These are phyloP conservation scores for Ceryle rudis DNA, from an alignment of 2,797 vertebrate species.

Conservation along the genomic window DNA sequence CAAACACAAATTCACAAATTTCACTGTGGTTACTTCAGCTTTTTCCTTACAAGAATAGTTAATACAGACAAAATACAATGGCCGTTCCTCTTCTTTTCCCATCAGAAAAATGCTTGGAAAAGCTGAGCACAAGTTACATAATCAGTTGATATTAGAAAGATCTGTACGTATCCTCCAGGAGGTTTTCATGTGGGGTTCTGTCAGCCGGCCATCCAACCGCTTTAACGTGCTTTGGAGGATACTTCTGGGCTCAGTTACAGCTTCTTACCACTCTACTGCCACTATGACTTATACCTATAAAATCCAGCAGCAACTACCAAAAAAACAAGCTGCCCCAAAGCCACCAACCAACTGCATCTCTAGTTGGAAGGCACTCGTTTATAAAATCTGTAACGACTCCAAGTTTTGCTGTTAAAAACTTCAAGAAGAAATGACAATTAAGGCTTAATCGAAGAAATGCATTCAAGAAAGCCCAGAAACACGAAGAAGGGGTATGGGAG, in stretches of 20 bases:
- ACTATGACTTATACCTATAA: not conserved
- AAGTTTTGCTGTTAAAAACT: not conserved
- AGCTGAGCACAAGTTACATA: not conserved
- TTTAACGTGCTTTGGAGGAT: not conserved
- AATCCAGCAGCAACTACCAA: not conserved
- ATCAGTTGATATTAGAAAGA: too few relatives aligned
- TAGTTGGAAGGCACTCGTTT: not conserved
- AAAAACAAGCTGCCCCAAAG: not conserved
- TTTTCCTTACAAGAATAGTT: not conserved
- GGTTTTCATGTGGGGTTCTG: accelerated
- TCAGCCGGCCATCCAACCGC: not conserved
- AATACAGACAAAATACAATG: not conserved
- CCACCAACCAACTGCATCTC: not conserved
- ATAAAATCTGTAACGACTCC: accelerated
- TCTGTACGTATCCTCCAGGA: too few relatives aligned
- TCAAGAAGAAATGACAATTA: not conserved
- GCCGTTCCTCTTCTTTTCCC: not conserved
- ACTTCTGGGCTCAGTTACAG: not conserved
- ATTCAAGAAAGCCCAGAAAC: not conserved
- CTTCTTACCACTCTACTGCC: not conserved
- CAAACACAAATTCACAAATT: not conserved
- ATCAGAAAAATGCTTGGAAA: not conserved
- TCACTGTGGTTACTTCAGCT: not conserved
- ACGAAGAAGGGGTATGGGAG: not conserved
- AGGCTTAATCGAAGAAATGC: not conserved